Conservation (phyloP, 2,113 vertebrate genomes). For the Sakesphorus luctuosus region DNA sequence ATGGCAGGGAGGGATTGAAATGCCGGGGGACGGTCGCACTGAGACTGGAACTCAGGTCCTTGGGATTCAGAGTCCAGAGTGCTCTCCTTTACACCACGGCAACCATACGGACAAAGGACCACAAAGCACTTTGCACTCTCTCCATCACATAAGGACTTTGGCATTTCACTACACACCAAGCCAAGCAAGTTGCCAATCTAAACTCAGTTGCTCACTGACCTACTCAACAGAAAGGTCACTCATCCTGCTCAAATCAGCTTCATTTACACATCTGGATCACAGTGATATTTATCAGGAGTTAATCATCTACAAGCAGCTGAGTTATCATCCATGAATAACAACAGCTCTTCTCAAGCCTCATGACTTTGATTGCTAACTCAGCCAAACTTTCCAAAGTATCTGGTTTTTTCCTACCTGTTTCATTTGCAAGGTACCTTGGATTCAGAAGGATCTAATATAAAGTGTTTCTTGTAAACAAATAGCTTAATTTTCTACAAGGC, state of each 20-base stretch:
- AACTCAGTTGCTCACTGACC: constrained; percentile 1
- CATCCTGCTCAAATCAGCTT: not conserved
- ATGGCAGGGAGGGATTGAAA: no score
- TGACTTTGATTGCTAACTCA: not conserved
- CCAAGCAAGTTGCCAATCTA: not conserved
- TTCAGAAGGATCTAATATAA: not conserved
- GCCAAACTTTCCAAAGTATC: not conserved
- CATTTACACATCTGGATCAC: not conserved
- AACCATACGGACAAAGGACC: not conserved
- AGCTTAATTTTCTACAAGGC: not conserved
- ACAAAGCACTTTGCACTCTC: not conserved
- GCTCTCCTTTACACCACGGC: no score
- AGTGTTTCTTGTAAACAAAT: not conserved
- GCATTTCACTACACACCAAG: not conserved
- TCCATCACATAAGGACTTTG: not conserved
- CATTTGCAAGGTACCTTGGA: not conserved
- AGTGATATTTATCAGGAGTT: not conserved
- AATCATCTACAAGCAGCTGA: not conserved
- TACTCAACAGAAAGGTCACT: constrained; percentile 31
- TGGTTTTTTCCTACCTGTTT: not conserved
- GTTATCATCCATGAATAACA: not conserved
- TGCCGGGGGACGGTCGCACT: no score
- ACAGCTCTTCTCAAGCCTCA: not conserved
- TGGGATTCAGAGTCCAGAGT: no score
- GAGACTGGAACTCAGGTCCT: no score